A percentile compares a stretch with the other conserved stretches of the same genome.
Evolutionary conservation across 1,140 invertebrate species (phyloP).

Genomic region (Nixonia krombeini): DNA sequence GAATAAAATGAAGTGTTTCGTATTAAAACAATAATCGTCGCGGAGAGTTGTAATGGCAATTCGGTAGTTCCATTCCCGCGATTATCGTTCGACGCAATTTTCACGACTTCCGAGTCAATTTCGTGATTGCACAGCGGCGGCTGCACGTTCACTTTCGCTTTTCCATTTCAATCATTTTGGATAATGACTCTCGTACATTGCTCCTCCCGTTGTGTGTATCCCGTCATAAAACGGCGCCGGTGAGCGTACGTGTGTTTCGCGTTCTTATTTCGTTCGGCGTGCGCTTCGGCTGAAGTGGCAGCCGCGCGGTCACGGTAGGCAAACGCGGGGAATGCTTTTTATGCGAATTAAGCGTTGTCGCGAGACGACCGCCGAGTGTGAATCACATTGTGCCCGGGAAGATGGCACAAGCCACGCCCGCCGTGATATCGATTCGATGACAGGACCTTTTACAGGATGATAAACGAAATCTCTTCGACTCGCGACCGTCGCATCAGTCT

Average conservation of each 20-base stretch:
- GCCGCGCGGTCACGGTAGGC: no score
- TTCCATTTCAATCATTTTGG: conserved; percentile 26
- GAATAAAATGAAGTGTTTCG: no score
- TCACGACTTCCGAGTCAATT: conserved; percentile 36
- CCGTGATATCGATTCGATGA: conserved; percentile 47
- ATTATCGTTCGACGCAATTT: no score
- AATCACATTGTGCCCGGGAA: conserved; percentile 47
- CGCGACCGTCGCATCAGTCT: conserved; percentile 2
- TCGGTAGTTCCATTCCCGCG: no score
- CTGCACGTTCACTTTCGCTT: conserved; percentile 35
- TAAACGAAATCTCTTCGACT: conserved; percentile 33
- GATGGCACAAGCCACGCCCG: conserved; percentile 47
- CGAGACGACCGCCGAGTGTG: conserved; percentile 38
- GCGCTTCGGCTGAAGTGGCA: no score
- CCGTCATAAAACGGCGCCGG: no score
- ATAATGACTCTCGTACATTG: conserved; percentile 27
- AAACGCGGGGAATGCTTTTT: conserved; percentile 21
- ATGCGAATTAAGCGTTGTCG: conserved; percentile 38
- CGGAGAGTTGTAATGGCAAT: no score
- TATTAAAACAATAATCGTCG: no score
- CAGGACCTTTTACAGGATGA: conserved; percentile 45
- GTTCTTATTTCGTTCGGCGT: neutral
- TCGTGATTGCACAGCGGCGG: neutral
- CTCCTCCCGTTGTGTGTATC: neutral
- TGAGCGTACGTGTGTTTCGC: neutral